Evolutionary conservation across 2,888 invertebrate genomes (phyloP), one percentile per base, ranked within the genome.

Genomic region (Cepaea hortensis): DNA sequence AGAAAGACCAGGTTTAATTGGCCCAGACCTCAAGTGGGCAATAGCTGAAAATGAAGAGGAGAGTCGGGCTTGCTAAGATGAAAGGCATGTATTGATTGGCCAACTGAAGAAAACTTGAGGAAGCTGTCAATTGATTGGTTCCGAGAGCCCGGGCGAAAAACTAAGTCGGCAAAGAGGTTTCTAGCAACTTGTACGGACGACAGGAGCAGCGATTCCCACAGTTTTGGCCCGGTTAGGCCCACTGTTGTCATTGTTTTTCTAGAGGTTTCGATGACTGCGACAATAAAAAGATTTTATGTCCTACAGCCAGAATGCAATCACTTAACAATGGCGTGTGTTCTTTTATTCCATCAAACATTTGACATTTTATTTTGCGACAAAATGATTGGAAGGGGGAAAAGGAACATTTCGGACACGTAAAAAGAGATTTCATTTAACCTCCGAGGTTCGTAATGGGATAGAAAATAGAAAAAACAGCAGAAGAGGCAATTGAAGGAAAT

Each of bases 11-110:
- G 62, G 81, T 85, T 85, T 85, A 85, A 85, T 85, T 85, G 85
- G 85, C 85, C 81, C 73, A 55, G 85, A 81, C 85, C 85, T 85
- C 85, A 85, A 85, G 85, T 85, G 85, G 85, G 85, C 85, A 80
- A 85, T 81, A 81, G 68, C 79, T 79, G 50, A 35, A 55, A 61
- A 15, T 55, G 79, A 62, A 81, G 72, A 55, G 62, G 81, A 62
- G 80, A 79, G 75, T 80, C 85, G 70, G 76, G 72, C 77, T 62
- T 46, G 79, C 85, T 55, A 61, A 61, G 85, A 73, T 81, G 73
- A 85, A 85, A 85, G 73, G 81, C 77, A 77, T 68, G 73, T 85
- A 85, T 85, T 81, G 85, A 85, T 85, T 85, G 85, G 85, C 68
- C 48, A 73, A 79, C 76, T 77, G 70, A 50, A 79, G 79, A 46